A percentile compares a stretch with the other conserved stretches of the same genome.
These are phyloP conservation scores for Alcis repandata DNA, from an alignment of 2,888 invertebrate species.

Conservation along the genomic window DNA sequence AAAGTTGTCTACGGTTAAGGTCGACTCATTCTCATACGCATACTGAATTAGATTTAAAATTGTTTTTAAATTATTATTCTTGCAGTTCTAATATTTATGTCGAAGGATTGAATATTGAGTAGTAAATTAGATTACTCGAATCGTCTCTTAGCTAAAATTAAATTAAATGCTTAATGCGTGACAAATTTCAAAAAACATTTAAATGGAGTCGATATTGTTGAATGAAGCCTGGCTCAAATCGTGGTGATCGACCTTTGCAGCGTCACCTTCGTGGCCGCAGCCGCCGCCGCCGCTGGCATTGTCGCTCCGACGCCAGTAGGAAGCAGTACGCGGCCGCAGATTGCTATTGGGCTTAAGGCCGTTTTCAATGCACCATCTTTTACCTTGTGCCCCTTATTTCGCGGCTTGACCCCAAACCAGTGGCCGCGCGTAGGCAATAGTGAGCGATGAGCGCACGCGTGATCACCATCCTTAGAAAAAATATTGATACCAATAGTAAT, in stretches of 20 bases:
- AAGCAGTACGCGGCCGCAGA: conserved; percentile 80
- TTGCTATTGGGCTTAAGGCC: conserved; percentile 86
- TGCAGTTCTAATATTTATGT: neutral
- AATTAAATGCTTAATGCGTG: conserved; percentile 23
- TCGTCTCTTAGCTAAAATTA: conserved; percentile 8
- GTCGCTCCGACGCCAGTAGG: conserved; percentile 84
- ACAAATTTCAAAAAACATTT: conserved; percentile 27
- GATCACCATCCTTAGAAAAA: conserved; percentile 31
- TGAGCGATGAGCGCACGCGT: conserved; percentile 57
- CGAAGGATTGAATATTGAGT: conserved; percentile 7
- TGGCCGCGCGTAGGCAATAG: conserved; percentile 52
- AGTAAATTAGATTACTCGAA: conserved; percentile 9
- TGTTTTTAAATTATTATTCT: conserved; percentile 21
- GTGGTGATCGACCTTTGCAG: conserved; percentile 77
- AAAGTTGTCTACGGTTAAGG: conserved; percentile 70
- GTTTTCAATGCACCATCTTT: conserved; percentile 87
- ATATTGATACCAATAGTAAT: conserved; percentile 22
- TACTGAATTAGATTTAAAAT: conserved; percentile 58
- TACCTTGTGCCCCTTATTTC: conserved; percentile 85
- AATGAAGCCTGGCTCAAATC: conserved; percentile 52
- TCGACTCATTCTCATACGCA: conserved; percentile 58
- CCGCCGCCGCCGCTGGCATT: conserved; percentile 72
- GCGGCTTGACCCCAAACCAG: conserved; percentile 79
- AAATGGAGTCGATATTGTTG: conserved; percentile 34
- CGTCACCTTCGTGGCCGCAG: conserved; percentile 79